Percentiles rank a stretch among this genome's conserved stretches.
Evolutionary conservation across 2,888 invertebrate species (phyloP).

Genomic region (Cremastinae sp.): DNA sequence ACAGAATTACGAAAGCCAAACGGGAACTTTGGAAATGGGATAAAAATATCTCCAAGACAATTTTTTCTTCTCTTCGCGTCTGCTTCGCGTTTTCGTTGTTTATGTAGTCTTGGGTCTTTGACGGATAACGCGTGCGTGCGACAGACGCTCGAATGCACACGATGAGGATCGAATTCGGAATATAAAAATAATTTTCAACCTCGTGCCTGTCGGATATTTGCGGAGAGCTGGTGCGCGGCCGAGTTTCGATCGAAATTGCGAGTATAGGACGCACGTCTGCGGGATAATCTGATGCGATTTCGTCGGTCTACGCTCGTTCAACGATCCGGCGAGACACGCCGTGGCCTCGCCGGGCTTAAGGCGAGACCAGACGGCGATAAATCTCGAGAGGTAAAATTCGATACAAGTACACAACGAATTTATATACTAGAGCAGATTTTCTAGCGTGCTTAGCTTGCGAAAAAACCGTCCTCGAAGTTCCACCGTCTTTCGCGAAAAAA

Average conservation of each 20-base stretch:
- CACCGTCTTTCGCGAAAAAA: not conserved
- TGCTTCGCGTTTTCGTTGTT: conserved; percentile 17
- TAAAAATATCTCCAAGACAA: conserved; percentile 32
- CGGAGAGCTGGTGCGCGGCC: conserved; percentile 4
- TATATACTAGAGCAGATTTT: conserved; percentile 22
- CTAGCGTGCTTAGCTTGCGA: conserved; percentile 32
- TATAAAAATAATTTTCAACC: conserved; percentile 38
- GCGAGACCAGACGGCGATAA: conserved; percentile 55
- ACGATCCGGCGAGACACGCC: conserved; percentile 51
- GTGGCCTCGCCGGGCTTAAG: conserved; percentile 23
- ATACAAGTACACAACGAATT: conserved; percentile 4
- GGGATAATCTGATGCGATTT: conserved; percentile 41
- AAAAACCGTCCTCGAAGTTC: not conserved
- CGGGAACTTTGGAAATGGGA: conserved; percentile 9
- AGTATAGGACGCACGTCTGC: conserved; percentile 33
- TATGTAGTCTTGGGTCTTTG: conserved; percentile 16
- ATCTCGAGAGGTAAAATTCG: conserved; percentile 51
- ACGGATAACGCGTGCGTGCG: conserved; percentile 12
- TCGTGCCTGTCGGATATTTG: conserved; percentile 52
- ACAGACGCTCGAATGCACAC: conserved; percentile 5
- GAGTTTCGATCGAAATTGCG: conserved; percentile 50
- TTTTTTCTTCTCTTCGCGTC: not conserved
- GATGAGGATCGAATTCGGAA: conserved; percentile 31
- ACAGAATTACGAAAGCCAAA: conserved; percentile 3
- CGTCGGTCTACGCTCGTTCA: conserved; percentile 44